These are phyloP conservation scores for Lottia scabra DNA, from an alignment of 2,888 invertebrate species.

Conservation along the genomic window DNA sequence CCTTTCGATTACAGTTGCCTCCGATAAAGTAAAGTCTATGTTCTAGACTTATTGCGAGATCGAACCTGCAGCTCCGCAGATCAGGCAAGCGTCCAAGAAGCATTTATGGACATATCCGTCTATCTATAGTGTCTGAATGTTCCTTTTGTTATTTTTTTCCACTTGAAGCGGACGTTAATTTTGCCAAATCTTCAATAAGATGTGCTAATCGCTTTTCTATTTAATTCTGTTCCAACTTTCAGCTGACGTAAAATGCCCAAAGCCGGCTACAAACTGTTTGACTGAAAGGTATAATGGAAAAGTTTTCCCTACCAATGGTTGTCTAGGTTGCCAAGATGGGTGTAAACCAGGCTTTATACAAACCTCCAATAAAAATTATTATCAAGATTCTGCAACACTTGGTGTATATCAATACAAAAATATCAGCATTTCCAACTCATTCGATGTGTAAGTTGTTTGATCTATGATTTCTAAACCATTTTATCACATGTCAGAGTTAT, in stretches of 20 bases:
- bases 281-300: slow-evolving; percentile 22
- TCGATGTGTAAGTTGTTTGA: slow-evolving; percentile 29
- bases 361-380: slow-evolving; percentile 25
- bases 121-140: too few species aligned
- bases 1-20: too few species aligned
- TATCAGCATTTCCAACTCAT: slow-evolving; percentile 15
- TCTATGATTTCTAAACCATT: neutral
- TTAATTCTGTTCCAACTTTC: neutral
- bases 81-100: too few species aligned
- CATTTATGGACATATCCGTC: too few species aligned
- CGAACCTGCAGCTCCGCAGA: too few species aligned
- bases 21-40: too few species aligned
- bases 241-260: slow-evolving; percentile 24
- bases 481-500: neutral
- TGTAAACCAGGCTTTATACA: slow-evolving; percentile 30
- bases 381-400: slow-evolving; percentile 7
- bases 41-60: too few species aligned
- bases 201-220: too few species aligned
- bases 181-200: too few species aligned
- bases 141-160: too few species aligned
- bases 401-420: slow-evolving; percentile 21
- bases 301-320: slow-evolving; percentile 25
- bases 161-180: too few species aligned
- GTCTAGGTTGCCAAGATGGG: slow-evolving; percentile 32
- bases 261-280: slow-evolving; percentile 27